Conservation (phyloP, 64 coral and sea anemone genomes). For the Porites australiensis region DNA sequence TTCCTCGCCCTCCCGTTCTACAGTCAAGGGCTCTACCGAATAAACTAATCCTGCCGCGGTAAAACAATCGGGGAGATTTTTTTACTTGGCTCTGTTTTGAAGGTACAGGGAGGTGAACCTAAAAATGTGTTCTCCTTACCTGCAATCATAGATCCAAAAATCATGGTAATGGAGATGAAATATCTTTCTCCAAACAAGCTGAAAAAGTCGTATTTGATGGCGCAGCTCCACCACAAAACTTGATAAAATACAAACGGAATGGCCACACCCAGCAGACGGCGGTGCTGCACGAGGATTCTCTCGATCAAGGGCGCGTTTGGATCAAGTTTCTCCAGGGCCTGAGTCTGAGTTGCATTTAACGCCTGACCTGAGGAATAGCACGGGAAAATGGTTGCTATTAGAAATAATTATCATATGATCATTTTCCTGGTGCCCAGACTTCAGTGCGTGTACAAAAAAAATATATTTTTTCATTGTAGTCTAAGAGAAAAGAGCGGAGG, state of each 20-base stretch:
- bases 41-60: no score
- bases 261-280: slow-evolving; percentile 70
- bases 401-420: no score
- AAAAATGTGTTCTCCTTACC: slow-evolving; percentile 14
- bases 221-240: slow-evolving; percentile 81
- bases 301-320: slow-evolving; percentile 71
- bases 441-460: no score
- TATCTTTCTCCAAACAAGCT: slow-evolving; percentile 79
- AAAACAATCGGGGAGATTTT: no score
- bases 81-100: no score
- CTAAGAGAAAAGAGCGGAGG: no score
- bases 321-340: slow-evolving; percentile 61
- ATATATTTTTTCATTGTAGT: no score
- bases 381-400: background rate
- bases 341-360: slow-evolving; percentile 53
- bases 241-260: slow-evolving; percentile 78
- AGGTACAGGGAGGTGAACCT: no score
- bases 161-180: slow-evolving; percentile 90
- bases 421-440: no score
- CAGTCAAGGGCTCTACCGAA: no score
- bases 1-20: no score
- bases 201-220: slow-evolving; percentile 77
- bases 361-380: slow-evolving; percentile 47
- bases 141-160: slow-evolving; percentile 94
- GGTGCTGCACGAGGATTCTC: slow-evolving; percentile 68